Evolutionary conservation across 2,888 invertebrate species (phyloP).

Genomic region (Acrocyrtus sp.): DNA sequence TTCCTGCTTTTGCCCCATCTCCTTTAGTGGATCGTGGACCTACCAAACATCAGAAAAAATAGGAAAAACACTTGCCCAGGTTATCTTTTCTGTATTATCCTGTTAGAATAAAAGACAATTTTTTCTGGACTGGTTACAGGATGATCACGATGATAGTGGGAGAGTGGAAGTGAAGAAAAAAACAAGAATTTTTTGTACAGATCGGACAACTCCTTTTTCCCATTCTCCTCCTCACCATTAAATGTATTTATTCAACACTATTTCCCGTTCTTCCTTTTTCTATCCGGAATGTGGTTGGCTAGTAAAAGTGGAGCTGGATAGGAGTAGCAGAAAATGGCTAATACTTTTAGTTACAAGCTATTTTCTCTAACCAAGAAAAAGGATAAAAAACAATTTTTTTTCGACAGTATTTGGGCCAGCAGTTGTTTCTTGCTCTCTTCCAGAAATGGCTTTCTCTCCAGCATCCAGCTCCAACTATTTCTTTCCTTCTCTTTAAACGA

Average conservation of each 20-base stretch:
- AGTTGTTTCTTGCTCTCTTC: not conserved
- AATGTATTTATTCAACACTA: not conserved
- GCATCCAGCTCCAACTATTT: too few relatives aligned
- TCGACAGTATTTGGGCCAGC: constrained; percentile 2
- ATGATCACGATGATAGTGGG: too few relatives aligned
- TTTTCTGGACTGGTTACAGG: too few relatives aligned
- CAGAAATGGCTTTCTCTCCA: not conserved
- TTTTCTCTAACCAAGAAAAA: not conserved
- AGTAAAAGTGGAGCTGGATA: too few relatives aligned
- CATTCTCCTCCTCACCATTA: not conserved
- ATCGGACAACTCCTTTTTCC: not conserved
- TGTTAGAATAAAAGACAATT: too few relatives aligned
- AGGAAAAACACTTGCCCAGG: too few relatives aligned
- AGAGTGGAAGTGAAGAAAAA: too few relatives aligned
- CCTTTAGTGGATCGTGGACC: too few relatives aligned
- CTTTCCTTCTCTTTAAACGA: not conserved
- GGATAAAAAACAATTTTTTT: not conserved
- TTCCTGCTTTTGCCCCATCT: too few relatives aligned
- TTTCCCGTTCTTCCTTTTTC: not conserved
- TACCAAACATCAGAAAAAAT: too few relatives aligned
- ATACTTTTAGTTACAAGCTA: not conserved
- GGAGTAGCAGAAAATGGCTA: not conserved
- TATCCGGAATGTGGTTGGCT: not conserved
- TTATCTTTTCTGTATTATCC: too few relatives aligned
- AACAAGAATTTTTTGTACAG: not conserved